A percentile compares a stretch with the other conserved stretches of the same genome.
phyloP scores from a whole-genome alignment of 2,888 invertebrate genomes.

The Dasysyrphus albostriatus region DNA sequence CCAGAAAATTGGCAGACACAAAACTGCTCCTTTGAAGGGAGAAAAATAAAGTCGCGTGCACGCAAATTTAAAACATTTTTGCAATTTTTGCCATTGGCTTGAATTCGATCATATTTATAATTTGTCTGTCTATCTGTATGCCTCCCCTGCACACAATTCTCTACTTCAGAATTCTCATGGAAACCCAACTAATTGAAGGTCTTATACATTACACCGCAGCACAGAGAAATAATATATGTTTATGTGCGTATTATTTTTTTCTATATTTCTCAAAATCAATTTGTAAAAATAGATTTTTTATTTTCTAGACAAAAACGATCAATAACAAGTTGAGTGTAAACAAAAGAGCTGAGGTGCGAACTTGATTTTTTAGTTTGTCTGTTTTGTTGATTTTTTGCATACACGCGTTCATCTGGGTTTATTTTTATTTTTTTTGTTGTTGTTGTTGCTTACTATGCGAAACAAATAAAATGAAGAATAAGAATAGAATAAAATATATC shows the following conservation, averaged over 20 bases:
- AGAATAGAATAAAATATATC: not conserved
- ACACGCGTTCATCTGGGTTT: constrained; percentile 27
- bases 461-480: constrained; percentile 11
- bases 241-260: constrained; percentile 36
- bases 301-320: not conserved
- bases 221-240: constrained; percentile 37
- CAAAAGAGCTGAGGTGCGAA: constrained; percentile 64
- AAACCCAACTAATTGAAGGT: not conserved
- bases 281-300: constrained; percentile 40
- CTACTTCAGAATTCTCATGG: not conserved
- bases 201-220: not conserved
- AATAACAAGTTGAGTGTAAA: constrained; percentile 23
- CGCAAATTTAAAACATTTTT: constrained; percentile 63
- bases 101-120: constrained; percentile 25
- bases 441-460: not conserved
- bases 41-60: constrained; percentile 42
- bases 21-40: constrained; percentile 10
- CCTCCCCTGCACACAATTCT: not conserved
- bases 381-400: constrained; percentile 3
- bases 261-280: constrained; percentile 56
- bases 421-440: not conserved
- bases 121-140: not conserved
- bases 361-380: constrained; percentile 34
- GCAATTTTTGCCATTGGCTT: constrained; percentile 39
- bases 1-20: constrained; percentile 7